Percentiles rank a stretch among this genome's conserved stretches.
Conservation (phyloP, 2,888 invertebrate genomes). For the Ctenicera cuprea region DNA sequence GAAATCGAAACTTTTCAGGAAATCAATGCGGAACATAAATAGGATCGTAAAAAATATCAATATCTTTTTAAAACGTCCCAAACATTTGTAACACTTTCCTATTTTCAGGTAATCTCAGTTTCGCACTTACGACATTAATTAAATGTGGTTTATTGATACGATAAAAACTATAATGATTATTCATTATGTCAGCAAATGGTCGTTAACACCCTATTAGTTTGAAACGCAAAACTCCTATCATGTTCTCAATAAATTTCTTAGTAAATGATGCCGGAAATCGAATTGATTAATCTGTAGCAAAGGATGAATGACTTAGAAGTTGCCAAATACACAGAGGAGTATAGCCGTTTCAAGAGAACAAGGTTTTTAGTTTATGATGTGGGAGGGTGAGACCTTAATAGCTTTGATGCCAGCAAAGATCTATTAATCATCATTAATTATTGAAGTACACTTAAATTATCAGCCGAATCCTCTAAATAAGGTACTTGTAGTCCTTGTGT, state of each 20-base stretch:
- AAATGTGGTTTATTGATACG: background rate
- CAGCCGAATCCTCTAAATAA: slow-evolving; percentile 12
- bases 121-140: background rate
- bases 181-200: slow-evolving; percentile 18
- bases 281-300: slow-evolving; percentile 33
- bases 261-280: slow-evolving; percentile 26
- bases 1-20: too few relatives aligned
- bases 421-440: slow-evolving; percentile 41
- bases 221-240: slow-evolving; percentile 19
- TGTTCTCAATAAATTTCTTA: slow-evolving; percentile 22
- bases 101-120: too few relatives aligned
- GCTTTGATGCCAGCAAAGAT: slow-evolving; percentile 20
- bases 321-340: slow-evolving; percentile 29
- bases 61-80: too few relatives aligned
- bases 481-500: slow-evolving; percentile 18
- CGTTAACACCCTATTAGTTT: slow-evolving; percentile 16
- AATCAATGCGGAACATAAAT: too few relatives aligned
- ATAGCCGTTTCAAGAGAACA: slow-evolving; percentile 1
- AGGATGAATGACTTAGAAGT: slow-evolving; percentile 28
- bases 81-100: too few relatives aligned
- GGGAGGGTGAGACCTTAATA: slow-evolving; percentile 33
- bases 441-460: slow-evolving; percentile 27
- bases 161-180: slow-evolving; percentile 7
- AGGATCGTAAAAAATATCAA: too few relatives aligned
- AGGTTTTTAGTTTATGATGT: slow-evolving; percentile 14